Base-by-base conservation (phyloP, 1,140 invertebrate species). In the Neodiprion virginianus region DNA sequence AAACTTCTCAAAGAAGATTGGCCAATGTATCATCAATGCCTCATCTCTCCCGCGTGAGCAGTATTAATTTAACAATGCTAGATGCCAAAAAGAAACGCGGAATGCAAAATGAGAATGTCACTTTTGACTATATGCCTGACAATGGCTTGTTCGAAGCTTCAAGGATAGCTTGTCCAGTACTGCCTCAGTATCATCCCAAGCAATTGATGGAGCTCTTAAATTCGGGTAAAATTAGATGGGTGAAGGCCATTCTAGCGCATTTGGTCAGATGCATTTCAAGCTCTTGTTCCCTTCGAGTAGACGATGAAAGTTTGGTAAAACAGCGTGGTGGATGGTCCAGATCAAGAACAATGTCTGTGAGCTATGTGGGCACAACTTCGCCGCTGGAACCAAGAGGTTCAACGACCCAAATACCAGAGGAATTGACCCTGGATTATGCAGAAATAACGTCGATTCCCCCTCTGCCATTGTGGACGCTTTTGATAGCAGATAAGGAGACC, bases 131-230 rank as follows among this genome's bases (percentile, higher is more conserved):
- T 79, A 95, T 96, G 94, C 95, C 96, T 0, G 96, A 98, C 86
- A 97, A 96, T 84, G 98, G 98, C 0, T 85, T 99, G 49, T 99
- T 99, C 89, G 97, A 99, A 86, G 97, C 98, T 0, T 96, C 96
- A n/a, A 91, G 97, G 70, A 96, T 99, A 79, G 97, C 97, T 0
- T 97, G 96, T 83, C 98, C 98, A 0, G 97, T 99, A n/a, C 87
- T 99, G 75, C 98, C 99, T 0, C 99, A 99, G 82, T 99, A 99
- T 88, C 99, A 99, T 91, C 98, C 98, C 0, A 98, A 99, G 84
- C 98, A 99, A 83, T 88, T 99, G 4, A 99, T 99, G 95, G 98
- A 99, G 85, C 88, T 99, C n/a, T 89, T 99, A 0, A 99, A 99
- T 88, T 99, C 97, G 74, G 99, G 99, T 0, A 99, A 99, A 89